A percentile compares a stretch with the other conserved stretches of the same genome.
Evolutionary conservation across 2,888 invertebrate genomes (phyloP).

Genomic region (Eupeodes luniger): DNA sequence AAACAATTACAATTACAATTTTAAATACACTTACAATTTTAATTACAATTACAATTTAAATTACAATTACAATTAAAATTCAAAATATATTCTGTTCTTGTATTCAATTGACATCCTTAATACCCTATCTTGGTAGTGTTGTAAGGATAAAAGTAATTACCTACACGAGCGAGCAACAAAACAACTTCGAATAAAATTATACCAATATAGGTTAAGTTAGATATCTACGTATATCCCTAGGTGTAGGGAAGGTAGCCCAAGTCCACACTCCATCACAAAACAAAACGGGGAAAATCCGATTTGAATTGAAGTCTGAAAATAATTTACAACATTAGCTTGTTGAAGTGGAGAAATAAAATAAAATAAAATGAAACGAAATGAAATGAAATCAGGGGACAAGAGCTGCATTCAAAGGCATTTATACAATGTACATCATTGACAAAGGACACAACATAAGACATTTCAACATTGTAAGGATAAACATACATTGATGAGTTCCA

Average conservation of each 20-base stretch:
- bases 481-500: background rate
- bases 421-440: background rate
- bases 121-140: conserved; percentile 9
- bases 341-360: conserved; percentile 42
- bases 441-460: conserved; percentile 8
- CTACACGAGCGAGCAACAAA: conserved; percentile 60
- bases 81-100: no score
- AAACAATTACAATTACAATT: no score
- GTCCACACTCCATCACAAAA: background rate
- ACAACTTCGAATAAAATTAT: conserved; percentile 65
- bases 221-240: background rate
- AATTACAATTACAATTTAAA: no score
- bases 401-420: conserved; percentile 33
- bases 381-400: conserved; percentile 43
- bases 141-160: conserved; percentile 68
- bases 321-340: conserved; percentile 61
- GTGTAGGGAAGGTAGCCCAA: background rate
- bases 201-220: conserved; percentile 41
- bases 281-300: conserved; percentile 29
- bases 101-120: background rate
- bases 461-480: conserved; percentile 9
- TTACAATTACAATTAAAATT: no score
- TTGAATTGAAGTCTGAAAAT: conserved; percentile 66
- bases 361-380: conserved; percentile 37
- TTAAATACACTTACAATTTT: no score